These are phyloP conservation scores for Stichopus horrens DNA, from an alignment of 53 echinoderm and acorn worm species.

Conservation along the genomic window DNA sequence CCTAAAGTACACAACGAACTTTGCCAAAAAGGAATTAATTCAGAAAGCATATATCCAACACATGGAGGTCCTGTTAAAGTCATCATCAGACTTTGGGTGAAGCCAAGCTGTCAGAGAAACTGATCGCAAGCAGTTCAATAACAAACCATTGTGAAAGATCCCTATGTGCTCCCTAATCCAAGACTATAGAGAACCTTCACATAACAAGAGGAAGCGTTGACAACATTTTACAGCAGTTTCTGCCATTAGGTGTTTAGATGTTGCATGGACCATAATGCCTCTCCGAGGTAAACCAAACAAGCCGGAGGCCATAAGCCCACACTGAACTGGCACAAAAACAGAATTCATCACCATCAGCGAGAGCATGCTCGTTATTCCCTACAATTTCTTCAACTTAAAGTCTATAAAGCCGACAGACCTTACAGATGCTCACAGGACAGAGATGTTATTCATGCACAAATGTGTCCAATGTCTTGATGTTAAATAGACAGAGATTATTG, in stretches of 20 bases:
- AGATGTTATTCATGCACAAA: no score
- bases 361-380: no score
- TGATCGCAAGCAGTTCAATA: not conserved
- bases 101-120: not conserved
- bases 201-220: constrained; percentile 18
- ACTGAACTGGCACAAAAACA: not conserved
- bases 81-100: not conserved
- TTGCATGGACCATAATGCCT: constrained; percentile 7
- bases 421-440: no score
- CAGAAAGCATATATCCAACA: no score
- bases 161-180: not conserved
- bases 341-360: not conserved
- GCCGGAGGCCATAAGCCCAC: constrained; percentile 10
- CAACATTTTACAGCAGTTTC: not conserved
- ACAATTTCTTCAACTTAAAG: no score
- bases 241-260: not conserved
- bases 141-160: not conserved
- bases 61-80: not conserved
- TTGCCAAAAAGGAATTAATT: no score
- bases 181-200: not conserved
- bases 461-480: no score
- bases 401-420: no score
- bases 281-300: not conserved
- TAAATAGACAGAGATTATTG: no score
- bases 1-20: no score